Percentiles rank a stretch among this genome's conserved stretches.
phyloP scores from a whole-genome alignment of 2,797 vertebrate genomes.

The Onychomys leucogaster region DNA sequence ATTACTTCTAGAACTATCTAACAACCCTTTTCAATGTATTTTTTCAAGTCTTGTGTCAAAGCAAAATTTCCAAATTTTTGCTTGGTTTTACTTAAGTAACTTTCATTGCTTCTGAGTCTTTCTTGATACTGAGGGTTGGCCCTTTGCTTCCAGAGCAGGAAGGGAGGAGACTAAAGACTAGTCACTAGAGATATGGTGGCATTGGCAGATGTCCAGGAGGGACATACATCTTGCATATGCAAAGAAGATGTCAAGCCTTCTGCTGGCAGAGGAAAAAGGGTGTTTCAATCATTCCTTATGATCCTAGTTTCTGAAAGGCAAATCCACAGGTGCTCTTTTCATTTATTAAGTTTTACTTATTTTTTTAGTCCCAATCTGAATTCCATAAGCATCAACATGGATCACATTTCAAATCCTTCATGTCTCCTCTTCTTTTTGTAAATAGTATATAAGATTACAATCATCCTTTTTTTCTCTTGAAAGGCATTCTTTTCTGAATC shows the following conservation, averaged over 20 bases:
- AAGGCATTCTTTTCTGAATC: constrained; percentile 7
- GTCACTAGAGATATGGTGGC: not conserved
- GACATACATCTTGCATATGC: not conserved
- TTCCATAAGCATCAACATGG: not conserved
- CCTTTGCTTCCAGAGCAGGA: not conserved
- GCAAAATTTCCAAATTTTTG: constrained; percentile 4
- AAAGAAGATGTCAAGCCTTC: constrained; percentile 26
- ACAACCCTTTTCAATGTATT: not conserved
- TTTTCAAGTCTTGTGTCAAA: not conserved
- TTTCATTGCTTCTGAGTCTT: not conserved
- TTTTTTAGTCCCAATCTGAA: not conserved
- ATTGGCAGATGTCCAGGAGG: not conserved
- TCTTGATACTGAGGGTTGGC: not conserved
- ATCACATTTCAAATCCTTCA: not conserved
- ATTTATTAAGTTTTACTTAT: not conserved
- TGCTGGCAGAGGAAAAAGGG: not conserved
- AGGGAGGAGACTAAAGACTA: not conserved
- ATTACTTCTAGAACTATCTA: not conserved
- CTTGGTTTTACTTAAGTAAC: constrained; percentile 37
- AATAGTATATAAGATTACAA: not conserved
- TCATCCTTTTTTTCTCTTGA: not conserved
- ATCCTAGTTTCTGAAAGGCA: not conserved
- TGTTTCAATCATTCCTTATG: not conserved
- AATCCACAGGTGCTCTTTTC: not conserved
- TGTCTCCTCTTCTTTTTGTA: not conserved